Percentiles rank a stretch among this genome's conserved stretches.
phyloP scores from a whole-genome alignment of 2,888 invertebrate genomes.

The Nebria brevicollis region DNA sequence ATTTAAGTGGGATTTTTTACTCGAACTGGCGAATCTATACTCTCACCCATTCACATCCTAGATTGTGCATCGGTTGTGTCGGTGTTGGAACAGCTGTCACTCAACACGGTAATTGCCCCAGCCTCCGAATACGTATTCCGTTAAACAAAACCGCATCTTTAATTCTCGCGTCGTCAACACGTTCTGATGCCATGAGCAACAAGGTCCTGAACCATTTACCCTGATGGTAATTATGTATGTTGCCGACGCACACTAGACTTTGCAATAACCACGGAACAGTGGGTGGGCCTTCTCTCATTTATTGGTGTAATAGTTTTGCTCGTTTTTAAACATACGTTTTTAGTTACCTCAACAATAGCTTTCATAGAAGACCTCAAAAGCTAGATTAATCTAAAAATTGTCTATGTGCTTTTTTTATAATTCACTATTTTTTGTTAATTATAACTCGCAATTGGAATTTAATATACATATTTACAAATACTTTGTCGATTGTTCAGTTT shows the following conservation, averaged over 20 bases:
- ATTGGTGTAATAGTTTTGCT: not conserved
- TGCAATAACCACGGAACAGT: not conserved
- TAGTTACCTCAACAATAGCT: no score
- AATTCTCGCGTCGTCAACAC: slow-evolving; percentile 41
- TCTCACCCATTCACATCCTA: not conserved
- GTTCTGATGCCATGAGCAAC: slow-evolving; percentile 11
- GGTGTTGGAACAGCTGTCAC: slow-evolving; percentile 22
- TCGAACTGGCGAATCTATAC: not conserved
- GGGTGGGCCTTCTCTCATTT: not conserved
- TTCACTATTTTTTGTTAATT: no score
- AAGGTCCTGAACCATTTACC: not conserved
- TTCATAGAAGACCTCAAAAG: no score
- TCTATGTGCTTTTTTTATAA: no score
- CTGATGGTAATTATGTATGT: not conserved
- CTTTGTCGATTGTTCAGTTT: no score
- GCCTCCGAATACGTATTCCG: slow-evolving; percentile 35
- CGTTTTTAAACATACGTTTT: not conserved
- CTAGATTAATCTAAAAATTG: no score
- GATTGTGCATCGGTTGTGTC: not conserved
- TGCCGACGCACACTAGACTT: not conserved
- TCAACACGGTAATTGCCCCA: slow-evolving; percentile 35
- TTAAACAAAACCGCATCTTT: slow-evolving; percentile 45
- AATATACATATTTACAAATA: no score
- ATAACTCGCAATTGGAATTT: no score
- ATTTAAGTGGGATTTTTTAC: no score